Conservation (phyloP, 2,113 vertebrate species). For the Mormyrus lacerda region DNA sequence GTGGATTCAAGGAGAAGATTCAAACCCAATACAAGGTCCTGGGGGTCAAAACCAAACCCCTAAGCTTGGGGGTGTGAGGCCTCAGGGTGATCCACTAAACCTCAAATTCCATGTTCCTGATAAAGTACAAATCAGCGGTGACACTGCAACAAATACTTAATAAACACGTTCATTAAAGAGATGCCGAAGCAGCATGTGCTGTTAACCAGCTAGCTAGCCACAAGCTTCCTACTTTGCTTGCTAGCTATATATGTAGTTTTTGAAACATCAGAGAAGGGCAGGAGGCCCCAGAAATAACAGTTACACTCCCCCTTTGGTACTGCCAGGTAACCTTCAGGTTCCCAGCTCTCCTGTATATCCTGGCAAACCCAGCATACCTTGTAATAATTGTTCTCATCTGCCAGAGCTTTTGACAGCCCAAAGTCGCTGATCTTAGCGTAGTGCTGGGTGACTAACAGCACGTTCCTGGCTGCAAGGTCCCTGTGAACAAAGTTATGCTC, state of each 20-base stretch:
- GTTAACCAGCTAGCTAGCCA: background rate
- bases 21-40: background rate
- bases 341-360: background rate
- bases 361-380: slow-evolving; percentile 55
- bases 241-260: background rate
- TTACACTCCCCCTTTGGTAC: background rate
- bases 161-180: background rate
- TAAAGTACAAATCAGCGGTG: background rate
- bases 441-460: slow-evolving; percentile 90
- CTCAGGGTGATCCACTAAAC: background rate
- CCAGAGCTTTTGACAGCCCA: slow-evolving; percentile 91
- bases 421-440: slow-evolving; percentile 99
- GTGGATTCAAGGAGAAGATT: background rate
- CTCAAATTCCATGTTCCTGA: background rate
- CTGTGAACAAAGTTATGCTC: slow-evolving; percentile 92
- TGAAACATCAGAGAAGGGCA: background rate
- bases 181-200: background rate
- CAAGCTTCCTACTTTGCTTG: background rate
- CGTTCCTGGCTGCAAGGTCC: slow-evolving; percentile 93
- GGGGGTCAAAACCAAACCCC: background rate
- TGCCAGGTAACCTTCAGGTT: background rate
- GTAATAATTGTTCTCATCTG: slow-evolving; percentile 74
- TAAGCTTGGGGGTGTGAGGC: background rate
- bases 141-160: background rate
- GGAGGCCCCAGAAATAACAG: background rate